A percentile compares a stretch with the other conserved stretches of the same genome.
Conservation (phyloP, 2,797 vertebrate species). For the Myotis findleyi region DNA sequence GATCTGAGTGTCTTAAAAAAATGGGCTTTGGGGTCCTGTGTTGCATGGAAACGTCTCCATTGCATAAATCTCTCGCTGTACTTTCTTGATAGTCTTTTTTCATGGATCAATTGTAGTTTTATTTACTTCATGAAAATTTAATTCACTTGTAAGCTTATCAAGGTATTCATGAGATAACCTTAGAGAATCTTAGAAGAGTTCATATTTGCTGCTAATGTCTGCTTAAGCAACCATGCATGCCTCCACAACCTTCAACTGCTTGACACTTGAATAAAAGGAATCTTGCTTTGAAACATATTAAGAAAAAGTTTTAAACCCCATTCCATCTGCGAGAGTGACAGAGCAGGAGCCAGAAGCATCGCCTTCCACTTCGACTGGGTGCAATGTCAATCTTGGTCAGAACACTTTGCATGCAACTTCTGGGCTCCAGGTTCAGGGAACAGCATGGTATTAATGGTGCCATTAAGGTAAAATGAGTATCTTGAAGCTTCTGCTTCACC, state of each 20-base stretch:
- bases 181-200: constrained; percentile 23
- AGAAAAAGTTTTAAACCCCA: constrained; percentile 57
- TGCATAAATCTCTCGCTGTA: neutral
- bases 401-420: constrained; percentile 55
- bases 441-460: constrained; percentile 52
- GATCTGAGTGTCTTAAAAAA: neutral
- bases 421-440: constrained; percentile 58
- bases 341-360: constrained; percentile 16
- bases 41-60: neutral
- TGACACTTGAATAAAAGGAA: constrained; percentile 67
- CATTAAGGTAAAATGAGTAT: constrained; percentile 74
- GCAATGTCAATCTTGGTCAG: constrained; percentile 66
- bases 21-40: neutral
- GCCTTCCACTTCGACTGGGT: constrained; percentile 71
- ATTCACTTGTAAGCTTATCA: neutral
- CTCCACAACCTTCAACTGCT: neutral
- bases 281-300: constrained; percentile 46
- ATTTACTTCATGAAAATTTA: constrained; percentile 31
- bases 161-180: constrained; percentile 40
- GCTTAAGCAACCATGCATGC: constrained; percentile 22
- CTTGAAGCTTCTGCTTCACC: constrained; percentile 67
- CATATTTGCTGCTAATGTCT: constrained; percentile 40
- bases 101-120: neutral
- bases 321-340: neutral
- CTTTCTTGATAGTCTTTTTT: neutral